These are phyloP conservation scores for Terrapene triunguis DNA, from an alignment of 2,113 vertebrate genomes.

Conservation along the genomic window DNA sequence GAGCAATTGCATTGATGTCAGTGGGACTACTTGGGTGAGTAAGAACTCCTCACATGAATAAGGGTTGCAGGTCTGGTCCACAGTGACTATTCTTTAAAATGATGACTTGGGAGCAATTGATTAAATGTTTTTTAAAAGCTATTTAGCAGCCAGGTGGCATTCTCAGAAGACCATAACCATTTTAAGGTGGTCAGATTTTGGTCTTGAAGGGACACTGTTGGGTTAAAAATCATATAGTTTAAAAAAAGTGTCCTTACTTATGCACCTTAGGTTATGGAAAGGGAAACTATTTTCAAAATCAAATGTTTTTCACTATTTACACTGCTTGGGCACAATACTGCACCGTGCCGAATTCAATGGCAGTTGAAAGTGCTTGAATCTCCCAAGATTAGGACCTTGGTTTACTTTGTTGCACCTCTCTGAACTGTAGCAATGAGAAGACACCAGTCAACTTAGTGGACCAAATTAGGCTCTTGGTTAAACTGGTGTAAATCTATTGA, in stretches of 20 bases:
- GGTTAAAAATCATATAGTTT: neutral
- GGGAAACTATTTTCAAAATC: conserved; percentile 5
- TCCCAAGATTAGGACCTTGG: neutral
- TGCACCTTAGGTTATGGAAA: conserved; percentile 34
- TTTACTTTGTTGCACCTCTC: neutral
- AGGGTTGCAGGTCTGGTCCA: conserved; percentile 14
- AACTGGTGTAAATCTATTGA: neutral
- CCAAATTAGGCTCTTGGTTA: conserved; percentile 6
- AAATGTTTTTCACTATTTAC: neutral
- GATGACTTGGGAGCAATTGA: conserved; percentile 35
- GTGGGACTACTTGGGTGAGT: conserved; percentile 16
- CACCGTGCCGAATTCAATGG: neutral
- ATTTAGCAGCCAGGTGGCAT: conserved; percentile 11
- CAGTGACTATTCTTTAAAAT: neutral
- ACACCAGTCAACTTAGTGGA: neutral
- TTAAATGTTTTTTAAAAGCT: conserved; percentile 58
- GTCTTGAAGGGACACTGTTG: conserved; percentile 25
- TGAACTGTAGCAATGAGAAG: neutral
- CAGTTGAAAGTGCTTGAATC: neutral
- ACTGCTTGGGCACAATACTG: neutral
- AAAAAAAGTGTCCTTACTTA: neutral
- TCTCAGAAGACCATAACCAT: neutral
- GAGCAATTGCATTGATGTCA: conserved; percentile 19
- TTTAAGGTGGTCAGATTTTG: neutral
- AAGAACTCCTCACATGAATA: neutral